These are phyloP conservation scores for Machimus rusticus DNA, from an alignment of 2,888 invertebrate species.

Conservation along the genomic window DNA sequence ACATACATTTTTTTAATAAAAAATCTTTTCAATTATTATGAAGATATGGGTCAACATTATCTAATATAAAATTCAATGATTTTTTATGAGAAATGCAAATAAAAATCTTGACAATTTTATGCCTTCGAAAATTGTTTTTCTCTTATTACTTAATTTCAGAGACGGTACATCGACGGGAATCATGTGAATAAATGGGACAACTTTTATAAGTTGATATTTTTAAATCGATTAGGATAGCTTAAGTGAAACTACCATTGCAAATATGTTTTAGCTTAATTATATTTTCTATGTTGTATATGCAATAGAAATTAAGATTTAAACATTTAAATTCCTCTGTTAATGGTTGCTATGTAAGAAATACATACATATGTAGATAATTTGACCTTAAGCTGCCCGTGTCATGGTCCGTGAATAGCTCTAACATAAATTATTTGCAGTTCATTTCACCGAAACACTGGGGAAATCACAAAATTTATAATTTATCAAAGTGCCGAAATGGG, in stretches of 20 bases:
- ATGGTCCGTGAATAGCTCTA: neutral
- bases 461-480: constrained; percentile 11
- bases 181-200: no score
- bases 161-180: no score
- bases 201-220: no score
- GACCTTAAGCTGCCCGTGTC: neutral
- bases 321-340: neutral
- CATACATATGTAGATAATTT: neutral
- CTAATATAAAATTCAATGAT: no score
- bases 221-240: neutral
- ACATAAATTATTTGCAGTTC: constrained; percentile 4
- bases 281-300: neutral
- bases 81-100: no score
- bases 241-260: neutral
- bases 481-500: neutral
- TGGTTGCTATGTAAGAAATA: neutral
- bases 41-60: no score
- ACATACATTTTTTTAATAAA: no score
- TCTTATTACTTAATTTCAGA: no score
- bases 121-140: no score
- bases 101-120: no score
- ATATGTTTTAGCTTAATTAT: no score
- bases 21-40: no score
- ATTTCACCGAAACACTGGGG: constrained; percentile 14
- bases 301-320: neutral